Evolutionary conservation across 1,140 invertebrate genomes (phyloP).

Genomic region (Drosophila pectinifera): DNA sequence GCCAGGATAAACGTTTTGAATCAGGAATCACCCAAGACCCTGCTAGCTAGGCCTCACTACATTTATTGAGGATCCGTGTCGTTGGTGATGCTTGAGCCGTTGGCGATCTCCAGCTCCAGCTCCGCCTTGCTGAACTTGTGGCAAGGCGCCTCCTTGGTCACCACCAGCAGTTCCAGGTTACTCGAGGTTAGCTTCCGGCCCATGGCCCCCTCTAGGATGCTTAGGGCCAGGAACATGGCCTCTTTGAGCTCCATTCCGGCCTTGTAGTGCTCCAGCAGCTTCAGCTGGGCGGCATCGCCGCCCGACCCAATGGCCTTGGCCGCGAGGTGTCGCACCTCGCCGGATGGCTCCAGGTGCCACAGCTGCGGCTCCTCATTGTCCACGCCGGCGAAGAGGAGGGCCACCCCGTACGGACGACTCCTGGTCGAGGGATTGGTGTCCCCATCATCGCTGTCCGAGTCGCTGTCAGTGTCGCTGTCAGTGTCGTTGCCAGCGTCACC

Average conservation of each 20-base stretch:
- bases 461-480: background rate
- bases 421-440: background rate
- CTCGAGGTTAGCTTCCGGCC: too few relatives aligned
- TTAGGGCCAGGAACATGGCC: background rate
- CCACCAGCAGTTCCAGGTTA: background rate
- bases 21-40: too few relatives aligned
- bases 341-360: background rate
- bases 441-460: background rate
- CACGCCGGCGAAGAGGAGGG: background rate
- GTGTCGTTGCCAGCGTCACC: rapidly evolving
- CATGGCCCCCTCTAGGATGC: background rate
- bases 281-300: background rate
- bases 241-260: background rate
- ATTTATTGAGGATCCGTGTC: too few relatives aligned
- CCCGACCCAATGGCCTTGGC: slow-evolving; percentile 1
- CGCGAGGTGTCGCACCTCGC: background rate
- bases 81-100: too few relatives aligned
- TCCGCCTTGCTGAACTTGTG: background rate
- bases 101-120: background rate
- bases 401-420: background rate
- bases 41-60: too few relatives aligned
- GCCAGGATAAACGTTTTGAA: too few relatives aligned
- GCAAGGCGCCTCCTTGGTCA: background rate
- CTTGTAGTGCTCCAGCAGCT: background rate
- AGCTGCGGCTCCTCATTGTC: background rate